These are phyloP conservation scores for Hemaris fuciformis DNA, from an alignment of 2,888 invertebrate genomes.

Conservation along the genomic window DNA sequence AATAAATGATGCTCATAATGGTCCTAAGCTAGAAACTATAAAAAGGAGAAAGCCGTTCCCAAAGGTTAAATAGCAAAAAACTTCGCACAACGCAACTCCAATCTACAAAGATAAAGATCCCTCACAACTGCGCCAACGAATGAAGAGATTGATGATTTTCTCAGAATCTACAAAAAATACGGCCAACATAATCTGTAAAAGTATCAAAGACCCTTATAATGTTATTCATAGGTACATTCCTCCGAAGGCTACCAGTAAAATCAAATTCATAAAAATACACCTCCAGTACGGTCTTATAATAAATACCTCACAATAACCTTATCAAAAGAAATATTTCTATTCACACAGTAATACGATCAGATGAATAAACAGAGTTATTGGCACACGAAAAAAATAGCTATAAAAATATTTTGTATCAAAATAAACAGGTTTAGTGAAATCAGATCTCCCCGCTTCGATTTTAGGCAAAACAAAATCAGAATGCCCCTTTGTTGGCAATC, in stretches of 20 bases:
- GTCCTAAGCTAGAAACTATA: not conserved
- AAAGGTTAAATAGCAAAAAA: conserved; percentile 5
- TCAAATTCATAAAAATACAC: not conserved
- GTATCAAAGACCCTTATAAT: not conserved
- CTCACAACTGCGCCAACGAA: not conserved
- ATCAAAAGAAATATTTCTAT: not conserved
- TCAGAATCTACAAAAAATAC: not conserved
- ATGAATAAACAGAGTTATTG: conserved; percentile 11
- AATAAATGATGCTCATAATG: not conserved
- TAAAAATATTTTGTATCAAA: conserved; percentile 43
- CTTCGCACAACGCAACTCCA: not conserved
- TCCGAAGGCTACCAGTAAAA: not conserved
- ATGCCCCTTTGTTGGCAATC: conserved; percentile 72
- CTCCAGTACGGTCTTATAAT: not conserved
- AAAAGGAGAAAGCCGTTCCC: not conserved
- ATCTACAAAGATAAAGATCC: conserved; percentile 3
- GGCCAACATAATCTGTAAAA: not conserved
- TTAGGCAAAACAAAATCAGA: conserved; percentile 79
- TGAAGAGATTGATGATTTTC: conserved; percentile 4
- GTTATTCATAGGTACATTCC: not conserved
- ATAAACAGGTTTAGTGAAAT: conserved; percentile 67
- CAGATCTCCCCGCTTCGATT: conserved; percentile 62
- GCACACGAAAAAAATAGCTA: conserved; percentile 13
- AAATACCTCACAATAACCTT: not conserved
- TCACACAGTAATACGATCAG: conserved; percentile 9